phyloP scores from a whole-genome alignment of 1,140 invertebrate species.

The Limonius californicus region DNA sequence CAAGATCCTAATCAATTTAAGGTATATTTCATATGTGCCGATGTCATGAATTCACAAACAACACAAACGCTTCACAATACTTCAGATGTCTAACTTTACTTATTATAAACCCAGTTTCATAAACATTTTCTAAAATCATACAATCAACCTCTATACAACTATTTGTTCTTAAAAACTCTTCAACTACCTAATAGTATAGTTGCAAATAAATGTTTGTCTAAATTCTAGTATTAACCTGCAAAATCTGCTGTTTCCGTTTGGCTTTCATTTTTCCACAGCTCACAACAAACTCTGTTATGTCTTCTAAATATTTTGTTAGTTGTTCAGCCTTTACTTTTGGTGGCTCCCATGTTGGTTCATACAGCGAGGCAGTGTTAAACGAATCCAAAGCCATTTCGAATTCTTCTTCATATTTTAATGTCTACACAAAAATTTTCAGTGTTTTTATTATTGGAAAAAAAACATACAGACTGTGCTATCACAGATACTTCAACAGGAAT shows the following conservation, averaged over 20 bases:
- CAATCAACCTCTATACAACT: no score
- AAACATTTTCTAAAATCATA: no score
- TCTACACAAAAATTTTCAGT: slow-evolving; percentile 49
- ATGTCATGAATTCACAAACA: no score
- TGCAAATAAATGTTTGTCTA: neutral
- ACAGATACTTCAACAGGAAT: no score
- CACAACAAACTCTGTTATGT: slow-evolving; percentile 59
- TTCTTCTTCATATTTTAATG: slow-evolving; percentile 77
- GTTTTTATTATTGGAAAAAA: neutral
- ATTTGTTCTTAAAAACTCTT: no score
- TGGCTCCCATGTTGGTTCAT: slow-evolving; percentile 74
- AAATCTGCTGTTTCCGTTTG: slow-evolving; percentile 63
- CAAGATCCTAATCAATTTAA: no score
- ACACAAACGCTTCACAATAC: no score
- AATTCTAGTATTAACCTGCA: slow-evolving; percentile 53
- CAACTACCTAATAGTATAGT: neutral
- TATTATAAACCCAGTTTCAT: no score
- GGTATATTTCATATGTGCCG: no score
- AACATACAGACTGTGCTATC: no score
- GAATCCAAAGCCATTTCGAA: slow-evolving; percentile 67
- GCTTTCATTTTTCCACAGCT: slow-evolving; percentile 73
- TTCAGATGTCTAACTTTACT: no score
- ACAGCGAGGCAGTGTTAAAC: slow-evolving; percentile 59
- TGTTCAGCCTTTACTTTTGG: slow-evolving; percentile 59
- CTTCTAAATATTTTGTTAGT: slow-evolving; percentile 64